phyloP scores from a whole-genome alignment of 2,888 invertebrate genomes.

The Sialis lutaria region DNA sequence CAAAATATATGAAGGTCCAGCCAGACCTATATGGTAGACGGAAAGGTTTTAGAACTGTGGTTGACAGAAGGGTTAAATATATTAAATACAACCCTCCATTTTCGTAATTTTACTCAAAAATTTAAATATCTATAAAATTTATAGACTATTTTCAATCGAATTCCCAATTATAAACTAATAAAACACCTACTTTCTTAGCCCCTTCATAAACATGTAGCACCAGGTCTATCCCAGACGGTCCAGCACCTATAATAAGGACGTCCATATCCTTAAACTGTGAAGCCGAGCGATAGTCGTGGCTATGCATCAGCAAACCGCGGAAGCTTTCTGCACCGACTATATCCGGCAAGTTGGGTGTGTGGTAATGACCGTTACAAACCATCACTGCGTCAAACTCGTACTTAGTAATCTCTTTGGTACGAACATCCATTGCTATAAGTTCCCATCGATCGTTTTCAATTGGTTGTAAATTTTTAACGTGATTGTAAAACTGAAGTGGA shows the following conservation, averaged over 20 bases:
- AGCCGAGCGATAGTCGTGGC: conserved; percentile 53
- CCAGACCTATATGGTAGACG: no score
- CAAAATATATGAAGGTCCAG: no score
- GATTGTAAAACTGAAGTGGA: conserved; percentile 27
- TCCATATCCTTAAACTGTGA: conserved; percentile 34
- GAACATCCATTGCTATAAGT: conserved; percentile 28
- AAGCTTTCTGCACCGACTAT: conserved; percentile 22
- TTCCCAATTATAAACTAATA: no score
- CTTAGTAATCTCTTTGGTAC: conserved; percentile 23
- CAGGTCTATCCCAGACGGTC: conserved; percentile 58
- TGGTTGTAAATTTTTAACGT: conserved; percentile 29
- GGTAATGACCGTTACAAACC: conserved; percentile 46
- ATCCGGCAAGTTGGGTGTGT: conserved; percentile 21
- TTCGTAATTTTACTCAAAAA: no score
- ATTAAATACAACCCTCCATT: no score
- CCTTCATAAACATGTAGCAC: conserved; percentile 21
- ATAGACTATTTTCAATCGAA: no score
- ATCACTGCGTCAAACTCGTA: conserved; percentile 43
- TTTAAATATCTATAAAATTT: no score
- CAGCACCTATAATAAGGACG: conserved; percentile 53
- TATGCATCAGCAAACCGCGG: conserved; percentile 40
- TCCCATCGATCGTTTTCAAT: conserved; percentile 27
- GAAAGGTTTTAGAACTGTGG: no score
- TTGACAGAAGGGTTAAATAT: no score
- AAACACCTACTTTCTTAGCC: conserved; percentile 4